Base-by-base conservation (phyloP, 2,113 vertebrate genomes). In the Thunnus maccoyii region DNA sequence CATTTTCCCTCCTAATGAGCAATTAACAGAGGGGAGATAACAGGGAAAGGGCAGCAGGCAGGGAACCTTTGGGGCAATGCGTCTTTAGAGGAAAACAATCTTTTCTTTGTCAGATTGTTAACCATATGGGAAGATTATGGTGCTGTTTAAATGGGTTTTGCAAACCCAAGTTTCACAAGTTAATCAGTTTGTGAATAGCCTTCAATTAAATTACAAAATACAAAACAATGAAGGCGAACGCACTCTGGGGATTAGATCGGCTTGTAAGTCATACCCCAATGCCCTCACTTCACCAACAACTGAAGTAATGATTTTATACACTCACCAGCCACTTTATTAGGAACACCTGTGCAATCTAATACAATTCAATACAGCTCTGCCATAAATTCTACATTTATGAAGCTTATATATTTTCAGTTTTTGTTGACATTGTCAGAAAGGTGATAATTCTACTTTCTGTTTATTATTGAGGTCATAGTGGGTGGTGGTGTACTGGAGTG, bases 1-100 rank as follows among this genome's bases (percentile, higher is more conserved):
- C 68, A 85, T 90, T 85, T 86, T 87, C 64, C 65, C 60, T 88
- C 76, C 83, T 92, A 89, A 92, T 88, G 80, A 90, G 82, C 92
- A 88, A 93, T 92, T 92, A 94, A 88, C 67, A 82, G 55, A 72
- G 67, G 50, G 4, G 41, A 80, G 84, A 87, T 80, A 86, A 84
- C 65, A 32, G 25, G 72, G 70, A 74, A 55, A 81, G 79, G 83
- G 76, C 80, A 86, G 68, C 72, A 65, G 63, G 66, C 65, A 22
- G 46, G 0, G 36, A 73, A 62, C 36, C 73, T 54, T 80, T 82
- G 18, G 70, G 60, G 36, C 15, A 41, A 44, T 52, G 67, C 2
- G 25, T 76, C 68, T 78, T 78, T 50, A 44, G 69, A 73, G 36
- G 68, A 71, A 78, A 82, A 80, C 62, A 50, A 56, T 80, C 4